Conservation (phyloP, 2,797 vertebrate genomes). For the Lemur catta region DNA sequence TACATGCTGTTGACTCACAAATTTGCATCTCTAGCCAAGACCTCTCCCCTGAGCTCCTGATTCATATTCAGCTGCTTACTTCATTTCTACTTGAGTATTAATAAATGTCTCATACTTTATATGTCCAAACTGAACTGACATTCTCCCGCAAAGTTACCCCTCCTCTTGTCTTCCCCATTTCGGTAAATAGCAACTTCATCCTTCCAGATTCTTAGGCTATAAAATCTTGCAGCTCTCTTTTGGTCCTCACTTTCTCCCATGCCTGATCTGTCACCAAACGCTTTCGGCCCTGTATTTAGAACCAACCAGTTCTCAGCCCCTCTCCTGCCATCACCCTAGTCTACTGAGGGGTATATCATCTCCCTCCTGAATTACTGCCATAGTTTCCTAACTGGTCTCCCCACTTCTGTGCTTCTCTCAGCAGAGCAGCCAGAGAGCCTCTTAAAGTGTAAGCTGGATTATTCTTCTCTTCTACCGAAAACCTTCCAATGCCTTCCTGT, state of each 20-base stretch:
- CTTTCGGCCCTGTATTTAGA: neutral
- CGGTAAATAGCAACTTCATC: neutral
- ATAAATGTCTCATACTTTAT: neutral
- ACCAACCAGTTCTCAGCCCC: neutral
- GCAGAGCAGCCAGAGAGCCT: neutral
- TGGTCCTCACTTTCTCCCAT: neutral
- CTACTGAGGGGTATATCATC: neutral
- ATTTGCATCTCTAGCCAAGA: neutral
- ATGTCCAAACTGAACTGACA: neutral
- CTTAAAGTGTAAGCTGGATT: neutral
- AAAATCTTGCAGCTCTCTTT: neutral
- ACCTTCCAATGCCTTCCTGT: neutral
- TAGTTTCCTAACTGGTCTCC: neutral
- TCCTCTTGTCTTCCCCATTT: neutral
- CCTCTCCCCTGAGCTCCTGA: neutral
- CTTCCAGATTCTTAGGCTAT: neutral
- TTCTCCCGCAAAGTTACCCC: neutral
- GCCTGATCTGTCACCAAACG: neutral
- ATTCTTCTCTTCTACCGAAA: neutral
- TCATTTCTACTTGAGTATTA: slow-evolving; percentile 3
- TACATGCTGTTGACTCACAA: neutral
- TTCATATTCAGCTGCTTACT: neutral
- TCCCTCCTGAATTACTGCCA: neutral
- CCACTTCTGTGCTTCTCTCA: neutral
- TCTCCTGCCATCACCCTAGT: neutral